Percentiles rank a stretch among this genome's conserved stretches.
Conservation (phyloP, 1,140 invertebrate genomes). For the Coenobita brevimanus region DNA sequence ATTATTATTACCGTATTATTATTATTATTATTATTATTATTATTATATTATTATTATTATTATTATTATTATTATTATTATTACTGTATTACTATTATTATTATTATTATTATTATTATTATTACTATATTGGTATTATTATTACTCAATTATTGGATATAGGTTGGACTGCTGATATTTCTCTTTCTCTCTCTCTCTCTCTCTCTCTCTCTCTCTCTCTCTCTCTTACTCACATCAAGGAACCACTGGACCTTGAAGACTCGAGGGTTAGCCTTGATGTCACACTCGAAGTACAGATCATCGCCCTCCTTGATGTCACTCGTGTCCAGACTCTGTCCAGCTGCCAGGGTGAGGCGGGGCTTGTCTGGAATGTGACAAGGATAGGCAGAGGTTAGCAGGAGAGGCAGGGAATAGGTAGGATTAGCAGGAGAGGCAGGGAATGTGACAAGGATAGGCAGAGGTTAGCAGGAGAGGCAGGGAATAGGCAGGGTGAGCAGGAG, state of each 20-base stretch:
- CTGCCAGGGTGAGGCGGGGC: slow-evolving; percentile 25
- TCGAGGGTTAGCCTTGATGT: slow-evolving; percentile 28
- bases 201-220: neutral
- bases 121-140: neutral
- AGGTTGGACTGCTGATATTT: neutral
- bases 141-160: no score
- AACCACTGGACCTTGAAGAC: slow-evolving; percentile 50
- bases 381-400: no score
- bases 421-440: no score
- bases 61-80: neutral
- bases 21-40: no score
- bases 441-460: neutral
- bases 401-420: no score
- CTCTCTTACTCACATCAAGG: slow-evolving; percentile 27
- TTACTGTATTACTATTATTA: neutral
- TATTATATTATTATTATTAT: no score
- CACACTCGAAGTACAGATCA: no score
- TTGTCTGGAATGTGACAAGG: slow-evolving; percentile 23
- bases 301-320: slow-evolving; percentile 41
- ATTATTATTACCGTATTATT: no score
- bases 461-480: no score
- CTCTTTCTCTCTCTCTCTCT: neutral
- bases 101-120: neutral
- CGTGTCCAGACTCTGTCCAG: slow-evolving; percentile 43
- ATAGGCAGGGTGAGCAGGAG: no score